phyloP scores from a whole-genome alignment of 2,113 vertebrate genomes.

The Melanotaenia duboulayi region DNA sequence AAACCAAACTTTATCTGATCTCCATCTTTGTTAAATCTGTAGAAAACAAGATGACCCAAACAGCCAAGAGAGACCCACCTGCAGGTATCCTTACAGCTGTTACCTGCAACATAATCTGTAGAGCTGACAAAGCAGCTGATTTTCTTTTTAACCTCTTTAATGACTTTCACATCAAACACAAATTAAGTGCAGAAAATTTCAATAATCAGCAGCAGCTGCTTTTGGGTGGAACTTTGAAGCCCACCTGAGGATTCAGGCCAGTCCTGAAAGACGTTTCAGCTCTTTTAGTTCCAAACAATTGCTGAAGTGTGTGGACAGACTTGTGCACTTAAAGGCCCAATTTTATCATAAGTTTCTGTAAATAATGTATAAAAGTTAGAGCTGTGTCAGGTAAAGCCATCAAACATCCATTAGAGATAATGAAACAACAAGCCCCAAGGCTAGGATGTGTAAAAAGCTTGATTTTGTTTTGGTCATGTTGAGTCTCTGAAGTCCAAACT shows the following conservation, averaged over 20 bases:
- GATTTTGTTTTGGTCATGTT: too few species aligned
- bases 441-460: too few species aligned
- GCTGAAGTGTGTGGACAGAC: not conserved
- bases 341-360: not conserved
- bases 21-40: slow-evolving; percentile 48
- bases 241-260: too few species aligned
- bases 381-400: too few species aligned
- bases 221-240: too few species aligned
- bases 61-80: slow-evolving; percentile 34
- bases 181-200: not conserved
- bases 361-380: too few species aligned
- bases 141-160: not conserved
- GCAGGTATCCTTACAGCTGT: slow-evolving; percentile 35
- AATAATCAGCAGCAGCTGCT: not conserved
- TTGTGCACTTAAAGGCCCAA: not conserved
- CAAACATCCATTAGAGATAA: too few species aligned
- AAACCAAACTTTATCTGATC: slow-evolving; percentile 56
- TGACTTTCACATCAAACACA: too few species aligned
- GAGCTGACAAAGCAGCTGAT: slow-evolving; percentile 8
- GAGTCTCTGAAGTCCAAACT: too few species aligned
- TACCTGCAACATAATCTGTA: slow-evolving; percentile 11
- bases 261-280: too few species aligned
- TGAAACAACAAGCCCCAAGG: too few species aligned
- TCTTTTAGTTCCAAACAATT: not conserved
- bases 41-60: slow-evolving; percentile 34